Percentiles rank a stretch among this genome's conserved stretches.
Evolutionary conservation across 1,140 invertebrate species (phyloP).

Genomic region (Heliconius himera): DNA sequence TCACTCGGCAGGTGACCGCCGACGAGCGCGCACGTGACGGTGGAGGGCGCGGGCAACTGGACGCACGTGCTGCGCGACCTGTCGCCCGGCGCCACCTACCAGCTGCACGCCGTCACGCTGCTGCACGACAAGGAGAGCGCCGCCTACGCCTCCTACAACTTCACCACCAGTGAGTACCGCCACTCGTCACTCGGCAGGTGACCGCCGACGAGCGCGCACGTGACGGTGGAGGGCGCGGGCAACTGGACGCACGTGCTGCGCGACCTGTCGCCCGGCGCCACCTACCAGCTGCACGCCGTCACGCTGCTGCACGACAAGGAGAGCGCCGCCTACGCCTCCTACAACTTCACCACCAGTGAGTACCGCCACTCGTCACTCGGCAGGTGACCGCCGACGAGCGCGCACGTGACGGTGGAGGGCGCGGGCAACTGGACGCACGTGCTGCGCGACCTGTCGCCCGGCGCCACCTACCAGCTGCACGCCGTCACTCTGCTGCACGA

Average conservation of each 20-base stretch:
- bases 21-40: slow-evolving; percentile 77
- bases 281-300: slow-evolving; percentile 94
- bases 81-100: slow-evolving; percentile 93
- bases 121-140: slow-evolving; percentile 95
- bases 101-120: slow-evolving; percentile 93
- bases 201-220: slow-evolving; percentile 47
- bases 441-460: slow-evolving; percentile 91
- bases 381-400: slow-evolving; percentile 54
- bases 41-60: slow-evolving; percentile 85
- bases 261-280: slow-evolving; percentile 93
- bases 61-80: slow-evolving; percentile 90
- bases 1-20: slow-evolving; percentile 53
- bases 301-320: slow-evolving; percentile 95
- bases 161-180: slow-evolving; percentile 89
- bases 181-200: slow-evolving; percentile 52
- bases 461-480: slow-evolving; percentile 94
- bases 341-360: slow-evolving; percentile 95
- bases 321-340: slow-evolving; percentile 92
- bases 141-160: slow-evolving; percentile 94
- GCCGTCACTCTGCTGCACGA: slow-evolving; percentile 93
- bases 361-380: background rate
- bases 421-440: slow-evolving; percentile 85
- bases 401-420: slow-evolving; percentile 85
- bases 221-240: slow-evolving; percentile 86
- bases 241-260: slow-evolving; percentile 87